Evolutionary conservation across 2,888 invertebrate genomes (phyloP).

Genomic region (Stenodema calcarata): DNA sequence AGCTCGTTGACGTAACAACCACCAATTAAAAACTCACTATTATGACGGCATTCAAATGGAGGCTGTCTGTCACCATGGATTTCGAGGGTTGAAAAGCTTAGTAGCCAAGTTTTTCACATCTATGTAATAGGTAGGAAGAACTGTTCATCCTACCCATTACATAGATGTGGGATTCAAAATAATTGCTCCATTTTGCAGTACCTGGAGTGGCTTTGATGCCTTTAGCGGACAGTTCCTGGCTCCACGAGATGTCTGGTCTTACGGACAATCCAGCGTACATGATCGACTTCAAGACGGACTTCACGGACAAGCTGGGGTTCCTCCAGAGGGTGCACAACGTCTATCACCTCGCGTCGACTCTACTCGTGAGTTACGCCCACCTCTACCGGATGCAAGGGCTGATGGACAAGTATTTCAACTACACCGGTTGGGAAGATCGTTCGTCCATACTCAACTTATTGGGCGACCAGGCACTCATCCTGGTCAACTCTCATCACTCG

Average conservation of each 20-base stretch:
- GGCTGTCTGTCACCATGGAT: too few species aligned
- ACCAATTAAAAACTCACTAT: too few species aligned
- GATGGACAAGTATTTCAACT: conserved; percentile 48
- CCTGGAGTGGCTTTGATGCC: conserved; percentile 41
- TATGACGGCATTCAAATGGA: too few species aligned
- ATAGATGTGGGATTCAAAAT: too few species aligned
- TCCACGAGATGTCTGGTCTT: conserved; percentile 53
- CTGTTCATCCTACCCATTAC: too few species aligned
- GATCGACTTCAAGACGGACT: conserved; percentile 51
- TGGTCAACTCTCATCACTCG: conserved; percentile 45
- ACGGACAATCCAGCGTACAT: conserved; percentile 55
- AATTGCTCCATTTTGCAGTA: background rate
- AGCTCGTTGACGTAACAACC: too few species aligned
- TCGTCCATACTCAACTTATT: conserved; percentile 39
- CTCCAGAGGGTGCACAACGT: conserved; percentile 49
- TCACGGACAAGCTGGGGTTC: conserved; percentile 49
- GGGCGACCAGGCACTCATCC: conserved; percentile 34
- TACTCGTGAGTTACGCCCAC: conserved; percentile 35
- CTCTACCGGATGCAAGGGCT: conserved; percentile 24
- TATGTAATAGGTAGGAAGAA: too few species aligned
- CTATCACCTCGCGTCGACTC: conserved; percentile 20
- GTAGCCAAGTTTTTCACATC: too few species aligned
- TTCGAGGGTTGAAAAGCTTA: too few species aligned
- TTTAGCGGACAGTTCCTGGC: conserved; percentile 51
- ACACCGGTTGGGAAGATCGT: conserved; percentile 48